Evolutionary conservation across 2,113 vertebrate genomes (phyloP).

Genomic region (Labeo catla): DNA sequence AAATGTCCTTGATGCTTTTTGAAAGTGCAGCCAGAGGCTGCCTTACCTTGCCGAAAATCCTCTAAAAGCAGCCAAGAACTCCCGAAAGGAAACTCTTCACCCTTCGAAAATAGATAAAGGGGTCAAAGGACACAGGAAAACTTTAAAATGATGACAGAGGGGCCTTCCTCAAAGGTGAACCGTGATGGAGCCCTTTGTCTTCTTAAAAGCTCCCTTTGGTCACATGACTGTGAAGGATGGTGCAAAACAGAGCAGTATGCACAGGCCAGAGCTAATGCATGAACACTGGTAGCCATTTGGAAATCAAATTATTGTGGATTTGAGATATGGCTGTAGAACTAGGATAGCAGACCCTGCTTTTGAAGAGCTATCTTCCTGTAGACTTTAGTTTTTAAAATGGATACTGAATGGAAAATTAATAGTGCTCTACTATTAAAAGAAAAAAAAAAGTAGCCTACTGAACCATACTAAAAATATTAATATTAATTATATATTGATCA

Average conservation of each 20-base stretch:
- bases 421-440: no score
- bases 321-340: background rate
- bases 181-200: background rate
- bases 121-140: constrained; percentile 29
- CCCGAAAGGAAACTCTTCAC: background rate
- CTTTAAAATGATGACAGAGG: background rate
- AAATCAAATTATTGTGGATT: background rate
- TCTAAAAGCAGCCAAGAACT: constrained; percentile 21
- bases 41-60: constrained; percentile 10
- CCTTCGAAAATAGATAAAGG: constrained; percentile 28
- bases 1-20: background rate
- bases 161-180: background rate
- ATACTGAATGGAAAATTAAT: no score
- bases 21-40: constrained; percentile 16
- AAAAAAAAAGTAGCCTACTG: no score
- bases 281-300: background rate
- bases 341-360: background rate
- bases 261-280: background rate
- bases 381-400: background rate
- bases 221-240: background rate
- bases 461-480: no score
- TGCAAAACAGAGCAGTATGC: background rate
- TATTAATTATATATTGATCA: no score
- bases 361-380: background rate
- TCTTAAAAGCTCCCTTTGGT: background rate